Conservation (phyloP, 2,888 invertebrate species). For the Steinernema scapterisci region DNA sequence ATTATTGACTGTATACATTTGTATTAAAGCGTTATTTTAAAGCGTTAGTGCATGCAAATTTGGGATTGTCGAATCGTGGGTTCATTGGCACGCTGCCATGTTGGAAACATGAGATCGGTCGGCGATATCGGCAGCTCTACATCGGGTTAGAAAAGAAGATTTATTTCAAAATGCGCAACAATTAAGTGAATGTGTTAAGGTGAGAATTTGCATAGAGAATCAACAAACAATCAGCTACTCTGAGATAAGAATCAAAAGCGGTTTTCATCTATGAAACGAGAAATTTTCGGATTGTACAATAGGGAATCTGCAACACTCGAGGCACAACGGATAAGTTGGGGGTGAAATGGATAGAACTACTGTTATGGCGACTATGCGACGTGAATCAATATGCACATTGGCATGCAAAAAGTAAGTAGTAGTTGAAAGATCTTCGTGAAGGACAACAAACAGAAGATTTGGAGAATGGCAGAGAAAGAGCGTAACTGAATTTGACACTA, state of each 20-base stretch:
- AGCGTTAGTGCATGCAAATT: no score
- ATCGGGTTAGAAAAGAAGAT: no score
- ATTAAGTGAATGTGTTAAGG: constrained; percentile 12
- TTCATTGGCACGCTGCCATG: no score
- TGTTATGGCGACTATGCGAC: constrained; percentile 13
- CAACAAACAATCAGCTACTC: constrained; percentile 7
- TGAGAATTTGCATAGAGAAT: neutral
- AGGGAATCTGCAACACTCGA: constrained; percentile 21
- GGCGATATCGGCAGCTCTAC: no score
- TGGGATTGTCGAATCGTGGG: no score
- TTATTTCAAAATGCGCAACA: constrained; percentile 10
- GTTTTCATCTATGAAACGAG: neutral
- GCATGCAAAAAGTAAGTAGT: neutral
- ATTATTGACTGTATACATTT: no score
- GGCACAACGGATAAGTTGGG: neutral
- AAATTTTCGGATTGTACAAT: neutral
- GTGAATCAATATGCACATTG: neutral
- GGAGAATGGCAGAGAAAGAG: constrained; percentile 16
- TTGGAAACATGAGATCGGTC: no score
- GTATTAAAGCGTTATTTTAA: no score
- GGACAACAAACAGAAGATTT: constrained; percentile 7
- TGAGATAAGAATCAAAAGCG: neutral
- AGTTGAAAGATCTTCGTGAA: constrained; percentile 20
- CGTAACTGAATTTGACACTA: neutral
- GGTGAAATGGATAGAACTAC: neutral